phyloP scores from a whole-genome alignment of 2,113 vertebrate species.

The Macroglossus sobrinus region DNA sequence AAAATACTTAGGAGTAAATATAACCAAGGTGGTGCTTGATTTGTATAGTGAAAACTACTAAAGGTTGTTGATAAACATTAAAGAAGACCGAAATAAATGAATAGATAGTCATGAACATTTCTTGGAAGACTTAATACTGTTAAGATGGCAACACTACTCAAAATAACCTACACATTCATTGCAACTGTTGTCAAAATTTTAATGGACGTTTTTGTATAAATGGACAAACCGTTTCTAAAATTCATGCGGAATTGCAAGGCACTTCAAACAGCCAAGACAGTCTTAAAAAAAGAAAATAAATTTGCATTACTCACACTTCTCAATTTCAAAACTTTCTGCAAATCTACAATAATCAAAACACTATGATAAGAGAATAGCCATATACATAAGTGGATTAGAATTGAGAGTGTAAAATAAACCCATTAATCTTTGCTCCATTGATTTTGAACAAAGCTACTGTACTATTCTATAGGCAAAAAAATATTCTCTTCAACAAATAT shows the following conservation, averaged over 20 bases:
- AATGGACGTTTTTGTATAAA: not conserved
- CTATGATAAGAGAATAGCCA: not conserved
- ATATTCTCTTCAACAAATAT: not conserved
- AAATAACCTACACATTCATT: not conserved
- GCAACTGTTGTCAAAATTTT: not conserved
- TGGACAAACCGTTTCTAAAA: not conserved
- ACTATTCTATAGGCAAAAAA: not conserved
- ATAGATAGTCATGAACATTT: not conserved
- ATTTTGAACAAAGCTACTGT: not conserved
- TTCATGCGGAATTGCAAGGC: not conserved
- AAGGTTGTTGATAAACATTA: not conserved
- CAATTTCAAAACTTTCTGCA: not conserved
- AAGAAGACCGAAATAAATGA: not conserved
- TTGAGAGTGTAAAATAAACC: not conserved
- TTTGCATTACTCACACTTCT: not conserved
- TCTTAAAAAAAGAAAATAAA: not conserved
- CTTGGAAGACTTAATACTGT: not conserved
- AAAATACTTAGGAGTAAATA: not conserved
- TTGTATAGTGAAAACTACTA: not conserved
- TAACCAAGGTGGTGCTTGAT: not conserved
- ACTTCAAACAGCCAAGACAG: not conserved
- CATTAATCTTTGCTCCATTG: not conserved
- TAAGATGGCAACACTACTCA: not conserved
- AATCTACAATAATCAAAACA: not conserved
- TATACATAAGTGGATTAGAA: not conserved